Percentiles rank a stretch among this genome's conserved stretches.
These are phyloP conservation scores for Caenorhabditis virilis DNA, from an alignment of 2,888 invertebrate genomes.

Conservation along the genomic window DNA sequence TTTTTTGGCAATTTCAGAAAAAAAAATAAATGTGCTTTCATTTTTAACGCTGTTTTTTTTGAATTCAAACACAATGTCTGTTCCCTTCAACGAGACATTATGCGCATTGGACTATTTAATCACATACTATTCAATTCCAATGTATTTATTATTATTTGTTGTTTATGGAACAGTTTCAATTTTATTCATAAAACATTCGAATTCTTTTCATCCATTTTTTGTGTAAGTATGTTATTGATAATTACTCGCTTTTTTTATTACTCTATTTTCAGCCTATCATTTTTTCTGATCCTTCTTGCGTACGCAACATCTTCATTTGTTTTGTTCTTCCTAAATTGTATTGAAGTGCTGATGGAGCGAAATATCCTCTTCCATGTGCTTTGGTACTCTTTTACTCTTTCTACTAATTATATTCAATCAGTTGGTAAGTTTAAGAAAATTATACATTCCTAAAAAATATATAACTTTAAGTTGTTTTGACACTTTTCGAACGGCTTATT, in stretches of 20 bases:
- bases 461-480: slow-evolving; percentile 17
- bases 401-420: slow-evolving; percentile 31
- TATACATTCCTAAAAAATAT: background rate
- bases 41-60: too few relatives aligned
- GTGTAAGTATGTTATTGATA: slow-evolving; percentile 15
- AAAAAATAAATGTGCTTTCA: too few relatives aligned
- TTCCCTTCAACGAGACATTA: too few relatives aligned
- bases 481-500: slow-evolving; percentile 23
- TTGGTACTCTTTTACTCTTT: slow-evolving; percentile 9
- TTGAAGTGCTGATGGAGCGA: slow-evolving; percentile 21
- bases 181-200: too few relatives aligned
- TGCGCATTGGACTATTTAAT: too few relatives aligned
- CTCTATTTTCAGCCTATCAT: slow-evolving; percentile 24
- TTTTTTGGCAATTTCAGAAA: too few relatives aligned
- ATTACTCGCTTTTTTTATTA: background rate
- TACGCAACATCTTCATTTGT: slow-evolving; percentile 27
- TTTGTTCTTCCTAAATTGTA: slow-evolving; percentile 26
- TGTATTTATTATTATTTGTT: slow-evolving; percentile 17
- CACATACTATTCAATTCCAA: slow-evolving; percentile 28
- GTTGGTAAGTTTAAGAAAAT: slow-evolving; percentile 3
- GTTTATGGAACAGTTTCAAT: too few relatives aligned
- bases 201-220: too few relatives aligned
- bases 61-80: too few relatives aligned
- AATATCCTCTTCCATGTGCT: slow-evolving; percentile 19
- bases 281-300: slow-evolving; percentile 25